A percentile compares a stretch with the other conserved stretches of the same genome.
Evolutionary conservation across 2,888 invertebrate genomes (phyloP).

Genomic region (Fragum sueziense): DNA sequence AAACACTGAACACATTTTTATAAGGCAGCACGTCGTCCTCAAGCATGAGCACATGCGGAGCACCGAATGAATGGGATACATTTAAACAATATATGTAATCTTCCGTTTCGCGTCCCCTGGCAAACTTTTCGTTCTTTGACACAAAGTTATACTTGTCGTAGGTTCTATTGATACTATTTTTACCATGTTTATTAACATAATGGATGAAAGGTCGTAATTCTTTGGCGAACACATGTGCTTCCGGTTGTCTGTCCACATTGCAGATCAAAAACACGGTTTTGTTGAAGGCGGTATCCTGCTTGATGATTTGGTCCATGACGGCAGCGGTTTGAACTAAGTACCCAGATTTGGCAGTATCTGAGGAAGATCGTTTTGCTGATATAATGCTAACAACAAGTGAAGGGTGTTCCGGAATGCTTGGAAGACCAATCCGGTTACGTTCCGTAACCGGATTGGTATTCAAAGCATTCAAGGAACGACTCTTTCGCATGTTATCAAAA

Average conservation of each 20-base stretch:
- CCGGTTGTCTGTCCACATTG: slow-evolving; percentile 75
- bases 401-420: background rate
- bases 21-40: slow-evolving; percentile 79
- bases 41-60: slow-evolving; percentile 73
- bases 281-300: slow-evolving; percentile 51
- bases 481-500: slow-evolving; percentile 7
- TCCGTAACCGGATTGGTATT: too few species aligned
- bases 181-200: slow-evolving; percentile 59
- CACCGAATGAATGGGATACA: slow-evolving; percentile 60
- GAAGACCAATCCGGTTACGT: background rate
- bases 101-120: slow-evolving; percentile 72
- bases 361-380: slow-evolving; percentile 17
- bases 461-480: too few species aligned
- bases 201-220: slow-evolving; percentile 64
- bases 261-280: slow-evolving; percentile 71
- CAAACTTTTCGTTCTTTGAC: slow-evolving; percentile 7
- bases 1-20: slow-evolving; percentile 68
- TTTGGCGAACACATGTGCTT: slow-evolving; percentile 65
- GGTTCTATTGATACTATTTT: slow-evolving; percentile 40
- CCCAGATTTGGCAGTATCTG: slow-evolving; percentile 13
- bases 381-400: slow-evolving; percentile 42
- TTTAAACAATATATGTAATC: slow-evolving; percentile 80
- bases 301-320: slow-evolving; percentile 57
- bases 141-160: slow-evolving; percentile 22
- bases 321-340: slow-evolving; percentile 51